Evolutionary conservation across 1,140 invertebrate genomes (phyloP), one percentile per base, ranked within the genome.

Genomic region (Choristoneura fumiferana): DNA sequence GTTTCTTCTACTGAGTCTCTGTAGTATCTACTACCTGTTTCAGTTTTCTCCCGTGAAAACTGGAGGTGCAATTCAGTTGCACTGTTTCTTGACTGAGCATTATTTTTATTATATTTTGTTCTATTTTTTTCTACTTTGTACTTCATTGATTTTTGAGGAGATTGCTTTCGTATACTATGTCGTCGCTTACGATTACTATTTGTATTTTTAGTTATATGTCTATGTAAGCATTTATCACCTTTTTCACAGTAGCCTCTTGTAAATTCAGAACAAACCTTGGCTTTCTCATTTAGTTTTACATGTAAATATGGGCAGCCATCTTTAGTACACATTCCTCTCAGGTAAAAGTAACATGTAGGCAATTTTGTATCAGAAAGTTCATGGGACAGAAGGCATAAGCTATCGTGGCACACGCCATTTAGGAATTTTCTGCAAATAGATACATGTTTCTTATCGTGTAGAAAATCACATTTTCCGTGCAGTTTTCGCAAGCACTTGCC

Each of bases 341-440:
- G 89, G 84, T 95, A 98, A 81, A 95, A 98, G 63, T 94, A 94
- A 88, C 97, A 98, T 0, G 95, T 95, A 0, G 97, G 96, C 96
- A 98, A 97, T 89, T 98, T 98, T 67, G 97, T 95, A 13, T 93
- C 91, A 6, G 92, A 93, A 9, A 96, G 87, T 69, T 96, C 93
- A 73, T 98, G 97, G 4, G 96, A 98, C 54, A 98, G 92, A 54
- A 92, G 90, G 82, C 97, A 98, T 17, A 92, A 87, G 8, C 91
- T 82, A 13, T 94, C 91, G 34, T 93, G 89, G 87, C 97, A 98
- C 53, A 94, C 93, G 14, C 96, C 96, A 87, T 95, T 93, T 9
- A 98, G 83, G 88, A 97, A 98, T 93, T 93, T 95, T 79, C 93
- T 93, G 86, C 97, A 98, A 13, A 98, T 90, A 33, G 94, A 93